A percentile compares a stretch with the other conserved stretches of the same genome.
Evolutionary conservation across 2,797 vertebrate genomes (phyloP).

Genomic region (Threskiornis aethiopicus): DNA sequence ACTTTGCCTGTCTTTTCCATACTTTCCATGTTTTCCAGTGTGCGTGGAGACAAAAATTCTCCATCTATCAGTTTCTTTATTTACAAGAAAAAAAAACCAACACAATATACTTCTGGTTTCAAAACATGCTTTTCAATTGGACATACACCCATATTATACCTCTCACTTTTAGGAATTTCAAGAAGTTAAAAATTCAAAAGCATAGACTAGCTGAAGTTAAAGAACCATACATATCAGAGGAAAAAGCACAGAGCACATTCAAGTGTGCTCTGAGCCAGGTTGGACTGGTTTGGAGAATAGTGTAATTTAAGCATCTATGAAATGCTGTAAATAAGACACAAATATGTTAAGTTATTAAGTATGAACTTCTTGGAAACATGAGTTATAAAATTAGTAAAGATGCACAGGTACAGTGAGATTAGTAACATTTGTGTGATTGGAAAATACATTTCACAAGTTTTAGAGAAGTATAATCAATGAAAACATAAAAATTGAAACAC

Average conservation of each 20-base stretch:
- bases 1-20: background rate
- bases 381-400: background rate
- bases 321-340: background rate
- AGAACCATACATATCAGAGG: background rate
- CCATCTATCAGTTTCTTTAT: background rate
- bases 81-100: background rate
- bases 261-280: background rate
- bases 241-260: background rate
- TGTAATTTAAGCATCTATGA: background rate
- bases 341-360: background rate
- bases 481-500: background rate
- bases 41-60: background rate
- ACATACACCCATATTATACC: background rate
- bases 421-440: background rate
- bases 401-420: background rate
- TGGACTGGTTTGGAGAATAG: background rate
- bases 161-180: background rate
- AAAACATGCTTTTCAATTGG: background rate
- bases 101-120: background rate
- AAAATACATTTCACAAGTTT: background rate
- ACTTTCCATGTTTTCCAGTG: background rate
- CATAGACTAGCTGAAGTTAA: background rate
- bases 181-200: background rate
- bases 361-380: background rate
- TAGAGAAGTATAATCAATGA: background rate